Evolutionary conservation across 2,797 vertebrate species (phyloP).

Genomic region (Takifugu ocellatus): DNA sequence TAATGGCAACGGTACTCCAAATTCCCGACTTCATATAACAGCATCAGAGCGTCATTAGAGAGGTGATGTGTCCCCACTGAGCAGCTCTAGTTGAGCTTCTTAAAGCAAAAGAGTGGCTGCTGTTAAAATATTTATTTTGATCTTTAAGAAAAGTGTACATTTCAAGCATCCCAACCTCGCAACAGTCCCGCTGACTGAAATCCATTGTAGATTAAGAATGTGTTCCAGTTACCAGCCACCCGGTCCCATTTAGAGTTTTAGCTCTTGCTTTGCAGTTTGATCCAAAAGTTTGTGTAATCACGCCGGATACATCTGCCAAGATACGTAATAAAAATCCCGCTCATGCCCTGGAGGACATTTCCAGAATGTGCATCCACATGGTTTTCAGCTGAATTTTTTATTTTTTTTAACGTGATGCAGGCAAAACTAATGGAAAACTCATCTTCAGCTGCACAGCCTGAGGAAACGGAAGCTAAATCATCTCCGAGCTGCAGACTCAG

Average conservation of each 20-base stretch:
- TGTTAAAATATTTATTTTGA: not conserved
- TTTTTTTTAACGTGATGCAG: conserved; percentile 8
- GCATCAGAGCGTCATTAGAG: not conserved
- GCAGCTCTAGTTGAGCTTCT: not conserved
- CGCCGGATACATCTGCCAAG: conserved; percentile 26
- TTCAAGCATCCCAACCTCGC: not conserved
- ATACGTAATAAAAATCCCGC: conserved; percentile 38
- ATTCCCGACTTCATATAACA: not conserved
- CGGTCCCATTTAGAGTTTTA: conserved; percentile 22
- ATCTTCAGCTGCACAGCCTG: conserved; percentile 30
- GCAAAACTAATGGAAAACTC: conserved; percentile 45
- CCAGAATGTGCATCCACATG: conserved; percentile 23
- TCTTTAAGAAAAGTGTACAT: not conserved
- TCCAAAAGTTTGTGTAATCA: conserved; percentile 39
- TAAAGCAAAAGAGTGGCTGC: not conserved
- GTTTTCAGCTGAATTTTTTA: conserved; percentile 32
- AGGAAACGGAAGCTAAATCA: conserved; percentile 45
- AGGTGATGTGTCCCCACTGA: not conserved
- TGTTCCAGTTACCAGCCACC: conserved; percentile 6
- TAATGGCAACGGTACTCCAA: too few relatives aligned
- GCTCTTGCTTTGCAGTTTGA: conserved; percentile 19
- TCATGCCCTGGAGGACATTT: conserved; percentile 33
- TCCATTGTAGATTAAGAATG: not conserved
- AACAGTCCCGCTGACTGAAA: not conserved
- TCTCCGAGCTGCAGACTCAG: conserved; percentile 33